phyloP scores from a whole-genome alignment of 2,113 vertebrate genomes.

The Opisthocomus hoazin region DNA sequence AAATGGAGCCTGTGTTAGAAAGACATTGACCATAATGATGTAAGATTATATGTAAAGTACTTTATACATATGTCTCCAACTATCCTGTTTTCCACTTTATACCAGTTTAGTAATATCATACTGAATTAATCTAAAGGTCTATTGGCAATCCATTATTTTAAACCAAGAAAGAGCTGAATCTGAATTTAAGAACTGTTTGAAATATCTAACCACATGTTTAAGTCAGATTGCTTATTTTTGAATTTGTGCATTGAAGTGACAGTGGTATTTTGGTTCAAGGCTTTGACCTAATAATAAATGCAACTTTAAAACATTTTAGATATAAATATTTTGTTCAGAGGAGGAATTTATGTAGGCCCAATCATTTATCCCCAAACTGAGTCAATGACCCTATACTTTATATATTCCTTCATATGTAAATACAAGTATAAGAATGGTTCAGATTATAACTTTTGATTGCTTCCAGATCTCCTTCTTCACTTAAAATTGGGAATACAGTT shows the following conservation, averaged over 20 bases:
- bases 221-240: not conserved
- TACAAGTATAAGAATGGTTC: not conserved
- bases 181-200: not conserved
- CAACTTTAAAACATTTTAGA: not conserved
- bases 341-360: not conserved
- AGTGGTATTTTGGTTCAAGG: not conserved
- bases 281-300: not conserved
- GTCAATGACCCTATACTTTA: not conserved
- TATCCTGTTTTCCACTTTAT: not conserved
- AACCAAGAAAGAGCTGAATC: not conserved
- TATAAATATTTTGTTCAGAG: not conserved
- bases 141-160: not conserved
- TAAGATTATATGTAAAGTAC: not conserved
- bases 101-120: not conserved
- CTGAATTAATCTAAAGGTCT: not conserved
- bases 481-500: not conserved
- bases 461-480: not conserved
- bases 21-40: not conserved
- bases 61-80: not conserved
- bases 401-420: not conserved
- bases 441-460: not conserved
- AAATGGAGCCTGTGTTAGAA: not conserved
- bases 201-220: not conserved
- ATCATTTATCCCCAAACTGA: not conserved
- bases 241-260: not conserved